Base-by-base conservation (phyloP, 2,113 vertebrate species). In the Sinocyclocheilus maitianheensis region DNA sequence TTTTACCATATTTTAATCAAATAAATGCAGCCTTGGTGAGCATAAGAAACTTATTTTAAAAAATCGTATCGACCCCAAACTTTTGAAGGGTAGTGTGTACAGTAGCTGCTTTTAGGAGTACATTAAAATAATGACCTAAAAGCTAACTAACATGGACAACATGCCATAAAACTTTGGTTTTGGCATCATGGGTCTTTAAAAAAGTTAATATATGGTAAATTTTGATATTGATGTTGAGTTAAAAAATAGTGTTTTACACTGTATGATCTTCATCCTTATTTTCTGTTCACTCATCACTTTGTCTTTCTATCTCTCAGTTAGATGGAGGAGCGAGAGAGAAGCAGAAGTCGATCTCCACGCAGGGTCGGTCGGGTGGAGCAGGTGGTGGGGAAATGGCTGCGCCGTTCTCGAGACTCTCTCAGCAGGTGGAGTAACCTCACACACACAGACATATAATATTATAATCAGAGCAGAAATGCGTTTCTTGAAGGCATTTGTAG, bases 321-420 rank as follows among this genome's bases (percentile, higher is more conserved):
- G 95, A 99, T 99, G 98, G 98, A 99, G 95, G 97, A 98, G 94
- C 94, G 96, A 90, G 97, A 98, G 93, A 89, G 95, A 93, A 96
- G 95, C 93, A 93, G 97, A 93, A 96, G 95, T 92, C 94, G 97
- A 91, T 95, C 96, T 91, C 97, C 97, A 43, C 95, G 96, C 82
- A 95, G 96, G 94, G 91, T 96, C 85, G 95, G 94, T 81, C 93
- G 97, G 90, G 96, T 99, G 94, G 98, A 99, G 89, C 98, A 98
- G 92, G 97, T 99, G 94, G 97, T 99, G 92, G 96, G 97, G 22
- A 96, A 96, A 91, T 98, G 98, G 96, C 97, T 99, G 88, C 95
- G 97, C 24, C 97, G 97, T 30, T 96, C 97, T 62, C 94, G 97
- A 88, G 97, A 98, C 92, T 94, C 95, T 58, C 88, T 96, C 0